Conservation (phyloP, 2,113 vertebrate species). For the Sclerurus mexicanus region DNA sequence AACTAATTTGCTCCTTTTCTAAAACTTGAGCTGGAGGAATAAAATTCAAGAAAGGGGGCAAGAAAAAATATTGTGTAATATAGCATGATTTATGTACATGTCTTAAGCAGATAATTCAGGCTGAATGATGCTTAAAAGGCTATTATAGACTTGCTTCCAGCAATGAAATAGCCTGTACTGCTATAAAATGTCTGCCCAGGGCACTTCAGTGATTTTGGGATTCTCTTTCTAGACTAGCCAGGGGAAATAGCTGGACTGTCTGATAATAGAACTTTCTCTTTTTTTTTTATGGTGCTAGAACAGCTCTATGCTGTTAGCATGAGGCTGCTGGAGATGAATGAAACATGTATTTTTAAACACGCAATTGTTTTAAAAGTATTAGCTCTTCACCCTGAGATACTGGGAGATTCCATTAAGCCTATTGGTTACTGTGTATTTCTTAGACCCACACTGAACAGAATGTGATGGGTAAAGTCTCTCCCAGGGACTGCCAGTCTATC, state of each 20-base stretch:
- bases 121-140: constrained; percentile 62
- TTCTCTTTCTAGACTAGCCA: constrained; percentile 61
- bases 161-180: constrained; percentile 39
- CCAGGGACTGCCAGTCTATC: background rate
- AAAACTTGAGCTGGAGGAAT: background rate
- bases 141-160: constrained; percentile 57
- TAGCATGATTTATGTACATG: constrained; percentile 53
- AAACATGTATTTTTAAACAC: constrained; percentile 32
- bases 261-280: constrained; percentile 47
- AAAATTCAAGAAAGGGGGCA: background rate
- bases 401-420: background rate
- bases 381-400: background rate
- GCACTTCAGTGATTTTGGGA: constrained; percentile 64
- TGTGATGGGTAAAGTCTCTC: background rate
- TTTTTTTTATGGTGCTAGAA: constrained; percentile 9
- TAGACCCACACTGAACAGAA: background rate
- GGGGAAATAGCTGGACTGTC: constrained; percentile 43
- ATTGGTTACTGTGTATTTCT: background rate
- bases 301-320: background rate
- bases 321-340: background rate
- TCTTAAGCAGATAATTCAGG: constrained; percentile 50
- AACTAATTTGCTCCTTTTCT: constrained; percentile 23
- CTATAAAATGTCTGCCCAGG: constrained; percentile 55
- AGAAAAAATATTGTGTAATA: constrained; percentile 19
- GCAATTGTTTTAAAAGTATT: background rate